Evolutionary conservation across 2,113 vertebrate genomes (phyloP), one percentile per base, ranked within the genome.

Genomic region (Thalassoma bifasciatum): DNA sequence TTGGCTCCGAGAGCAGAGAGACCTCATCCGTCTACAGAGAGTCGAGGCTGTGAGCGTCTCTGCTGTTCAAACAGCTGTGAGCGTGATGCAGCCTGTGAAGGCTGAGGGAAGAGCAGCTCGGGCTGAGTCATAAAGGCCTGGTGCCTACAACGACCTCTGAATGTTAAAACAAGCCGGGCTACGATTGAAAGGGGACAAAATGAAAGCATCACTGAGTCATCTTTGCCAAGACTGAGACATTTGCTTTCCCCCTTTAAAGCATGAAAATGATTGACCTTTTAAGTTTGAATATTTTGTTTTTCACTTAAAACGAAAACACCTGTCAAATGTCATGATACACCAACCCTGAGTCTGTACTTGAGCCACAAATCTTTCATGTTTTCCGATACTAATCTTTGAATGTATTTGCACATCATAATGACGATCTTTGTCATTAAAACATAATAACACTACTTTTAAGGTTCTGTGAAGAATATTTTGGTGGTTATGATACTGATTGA

Each of bases 111-210:
- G 36, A 70, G 75, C 52, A 67, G 69, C 60, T 67, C 67, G 8
- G 57, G 42, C 68, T 86, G 74, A 86, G 68, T 90, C 90, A 85
- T 61, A 69, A 69, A 77, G 36, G 37, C 50, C 36, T 9, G 1
- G 42, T 3, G 38, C 68, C 12, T 22, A 79, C 60, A 68, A 34
- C 10, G n/a, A 70, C 62, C 53, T 11, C 49, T 26, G 42, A 53
- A 70, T 74, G 24, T 61, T 77, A 42, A 80, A 84, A 77, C 75
- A 51, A 70, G 21, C 66, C 75, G 17, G 44, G 49, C 46, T 34
- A 63, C 56, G 2, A 44, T 21, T 51, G 46, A 66, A 59, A 72
- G 0, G 60, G 44, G 46, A 65, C n/a, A 22, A 47, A 68, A 52
- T 40, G 40, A 82, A 76, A 57, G 8, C 34, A 44, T 66, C 30